Evolutionary conservation across 2,888 invertebrate genomes (phyloP), one percentile per base, ranked within the genome.

Genomic region (Odontocerum albicorne): DNA sequence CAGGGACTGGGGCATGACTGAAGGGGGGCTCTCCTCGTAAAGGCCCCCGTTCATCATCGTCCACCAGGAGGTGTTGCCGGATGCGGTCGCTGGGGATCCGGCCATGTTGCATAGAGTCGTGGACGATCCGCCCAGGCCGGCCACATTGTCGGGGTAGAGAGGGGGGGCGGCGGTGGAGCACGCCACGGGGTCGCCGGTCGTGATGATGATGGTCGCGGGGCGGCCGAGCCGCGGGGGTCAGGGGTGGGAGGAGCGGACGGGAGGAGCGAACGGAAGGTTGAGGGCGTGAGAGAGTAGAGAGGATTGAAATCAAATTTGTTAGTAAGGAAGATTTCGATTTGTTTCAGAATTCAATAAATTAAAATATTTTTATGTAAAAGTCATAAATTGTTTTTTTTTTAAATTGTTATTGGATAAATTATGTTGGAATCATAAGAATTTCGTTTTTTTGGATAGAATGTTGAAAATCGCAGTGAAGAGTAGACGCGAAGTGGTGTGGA

Each of bases 11-110:
- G 71, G 68, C 61, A 63, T 57, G 36, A 57, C 59, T 49, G 70
- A 69, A 54, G 81, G 81, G 79, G 82, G 79, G 67, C 80, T 80
- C 68, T 88, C 88, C 73, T 88, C 88, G 80, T 88, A 88, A 65
- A 86, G 80, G 75, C 86, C 83, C 76, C 87, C 86, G 85, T 87
- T 88, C 87, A 87, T 87, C 87, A 88, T 87, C 79, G 84, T 83
- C 85, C 88, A 88, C 87, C 87, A 87, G 85, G 87, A 82, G 85
- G 86, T 84, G 84, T 86, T 83, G 81, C 85, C 86, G 84, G 86
- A 84, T 82, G 85, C 85, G 85, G 86, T 85, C 84, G 86, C 86
- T 86, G 86, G 83, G 77, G 83, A 83, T 75, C 80, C 80, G 77
- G 82, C 83, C 78, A 80, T 82, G 69, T 83, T 83, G 73, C 76